Evolutionary conservation across 2,888 invertebrate genomes (phyloP), one percentile per base, ranked within the genome.

Genomic region (Phyllotreta striolata): DNA sequence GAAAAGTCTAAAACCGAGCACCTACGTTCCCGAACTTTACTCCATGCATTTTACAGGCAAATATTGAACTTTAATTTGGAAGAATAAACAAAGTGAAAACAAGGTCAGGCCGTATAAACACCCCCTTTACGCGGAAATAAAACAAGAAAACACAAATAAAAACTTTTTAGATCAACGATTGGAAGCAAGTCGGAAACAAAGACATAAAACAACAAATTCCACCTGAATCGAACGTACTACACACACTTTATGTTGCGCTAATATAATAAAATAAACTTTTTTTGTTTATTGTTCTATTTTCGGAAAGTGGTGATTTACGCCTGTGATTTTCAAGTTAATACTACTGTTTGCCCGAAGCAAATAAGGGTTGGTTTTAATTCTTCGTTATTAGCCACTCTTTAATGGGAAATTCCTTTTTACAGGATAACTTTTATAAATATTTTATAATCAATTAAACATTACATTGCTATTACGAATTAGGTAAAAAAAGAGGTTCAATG

Each of bases 101-200:
- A 38, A 52, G 52, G 52, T 52, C 52, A 52, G 52, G 13, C 9
- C 12, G 9, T 10, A 52, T 38, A 38, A 37, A 35, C 52, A 6
- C 8, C 52, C n/a, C 38, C 24, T 38, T 9, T 38, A 8, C 13
- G 35, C 51, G 51, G 52, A 38, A 52, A 38, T 12, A 37, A 12
- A 52, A 24, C 37, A 9, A 6, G 24, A 52, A 52, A 52, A 52
- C 9, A 52, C 37, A 52, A 52, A 52, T 52, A 52, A 38, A 47
- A 52, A 52, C 38, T 52, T 52, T 52, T 52, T 13, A 35, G 37
- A 35, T 52, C 38, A 52, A 38, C 37, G 52, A 52, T 52, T 52
- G 37, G 38, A 52, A 2, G 52, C 35, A 9, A 13, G 9, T 38
- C 37, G 38, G 38, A 35, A n/a, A 37, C 38, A 37, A 14, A 47